These are phyloP conservation scores for Syngnathus acus DNA, from an alignment of 2,797 vertebrate species.

Conservation along the genomic window DNA sequence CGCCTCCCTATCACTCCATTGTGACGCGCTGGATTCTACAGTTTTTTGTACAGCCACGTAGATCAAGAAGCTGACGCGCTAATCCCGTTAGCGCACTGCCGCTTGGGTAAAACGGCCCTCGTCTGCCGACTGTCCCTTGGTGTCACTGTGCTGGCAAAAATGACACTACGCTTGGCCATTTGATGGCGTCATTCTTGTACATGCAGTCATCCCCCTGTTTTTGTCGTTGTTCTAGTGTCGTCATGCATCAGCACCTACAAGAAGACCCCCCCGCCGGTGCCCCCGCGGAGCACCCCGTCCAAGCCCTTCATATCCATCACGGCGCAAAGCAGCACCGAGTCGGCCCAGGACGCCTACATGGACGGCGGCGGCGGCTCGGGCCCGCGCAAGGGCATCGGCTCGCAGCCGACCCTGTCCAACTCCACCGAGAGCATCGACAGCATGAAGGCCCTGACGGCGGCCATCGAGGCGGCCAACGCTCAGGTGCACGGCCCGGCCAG, in stretches of 20 bases:
- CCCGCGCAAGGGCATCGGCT: constrained; percentile 80
- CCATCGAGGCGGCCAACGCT: constrained; percentile 96
- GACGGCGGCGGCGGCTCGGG: constrained; percentile 81
- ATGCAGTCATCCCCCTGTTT: background rate
- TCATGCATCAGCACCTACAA: constrained; percentile 99
- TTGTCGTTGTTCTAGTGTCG: constrained; percentile 74
- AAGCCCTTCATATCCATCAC: constrained; percentile 99
- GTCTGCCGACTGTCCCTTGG: constrained; percentile 31
- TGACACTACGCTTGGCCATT: background rate
- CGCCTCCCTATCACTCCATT: too few relatives aligned
- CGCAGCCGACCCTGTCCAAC: constrained; percentile 95
- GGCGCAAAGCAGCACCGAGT: constrained; percentile 99
- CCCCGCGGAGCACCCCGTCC: constrained; percentile 89
- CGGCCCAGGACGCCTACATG: constrained; percentile 97
- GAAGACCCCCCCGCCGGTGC: constrained; percentile 97
- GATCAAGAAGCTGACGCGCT: constrained; percentile 54
- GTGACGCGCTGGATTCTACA: constrained; percentile 20
- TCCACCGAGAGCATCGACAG: constrained; percentile 98
- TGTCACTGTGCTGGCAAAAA: background rate
- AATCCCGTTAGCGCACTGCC: constrained; percentile 54
- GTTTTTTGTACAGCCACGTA: constrained; percentile 49
- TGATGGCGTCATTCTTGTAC: background rate
- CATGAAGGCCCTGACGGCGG: constrained; percentile 97
- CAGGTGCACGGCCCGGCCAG: constrained; percentile 93
- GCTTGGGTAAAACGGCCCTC: constrained; percentile 52